phyloP scores from a whole-genome alignment of 2,888 invertebrate species.

The Xylocampa areola region DNA sequence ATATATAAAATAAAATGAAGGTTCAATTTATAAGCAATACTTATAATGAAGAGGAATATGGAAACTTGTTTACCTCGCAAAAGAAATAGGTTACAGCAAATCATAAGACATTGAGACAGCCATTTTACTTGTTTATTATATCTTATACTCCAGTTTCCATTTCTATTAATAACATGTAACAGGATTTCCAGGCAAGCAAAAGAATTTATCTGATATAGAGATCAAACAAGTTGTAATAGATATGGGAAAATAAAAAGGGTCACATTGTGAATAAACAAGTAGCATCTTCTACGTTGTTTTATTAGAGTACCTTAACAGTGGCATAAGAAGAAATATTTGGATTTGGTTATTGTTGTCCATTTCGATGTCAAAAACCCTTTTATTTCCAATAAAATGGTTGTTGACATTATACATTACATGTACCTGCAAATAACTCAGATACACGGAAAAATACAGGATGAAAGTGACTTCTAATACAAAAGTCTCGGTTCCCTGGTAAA shows the following conservation, averaged over 20 bases:
- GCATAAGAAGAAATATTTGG: neutral
- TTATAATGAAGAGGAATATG: constrained; percentile 11
- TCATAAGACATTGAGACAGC: constrained; percentile 21
- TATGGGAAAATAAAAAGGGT: constrained; percentile 37
- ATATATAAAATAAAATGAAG: constrained; percentile 15
- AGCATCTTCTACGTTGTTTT: constrained; percentile 19
- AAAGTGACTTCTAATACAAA: no score
- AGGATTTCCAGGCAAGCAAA: constrained; percentile 16
- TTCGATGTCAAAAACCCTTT: no score
- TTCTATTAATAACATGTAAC: constrained; percentile 20
- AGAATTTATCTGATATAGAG: constrained; percentile 32
- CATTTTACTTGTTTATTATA: constrained; percentile 14
- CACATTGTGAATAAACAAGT: constrained; percentile 29
- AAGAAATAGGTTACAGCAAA: constrained; percentile 18
- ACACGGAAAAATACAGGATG: no score
- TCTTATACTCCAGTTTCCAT: constrained; percentile 16
- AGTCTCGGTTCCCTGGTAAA: no score
- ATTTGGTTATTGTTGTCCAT: neutral
- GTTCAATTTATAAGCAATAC: constrained; percentile 5
- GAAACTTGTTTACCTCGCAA: constrained; percentile 29
- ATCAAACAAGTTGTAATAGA: constrained; percentile 42
- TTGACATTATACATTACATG: no score
- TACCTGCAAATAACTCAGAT: no score
- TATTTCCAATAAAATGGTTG: no score
- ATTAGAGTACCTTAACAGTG: constrained; percentile 14